phyloP scores from a whole-genome alignment of 2,797 vertebrate genomes.

The Sylvia borin region DNA sequence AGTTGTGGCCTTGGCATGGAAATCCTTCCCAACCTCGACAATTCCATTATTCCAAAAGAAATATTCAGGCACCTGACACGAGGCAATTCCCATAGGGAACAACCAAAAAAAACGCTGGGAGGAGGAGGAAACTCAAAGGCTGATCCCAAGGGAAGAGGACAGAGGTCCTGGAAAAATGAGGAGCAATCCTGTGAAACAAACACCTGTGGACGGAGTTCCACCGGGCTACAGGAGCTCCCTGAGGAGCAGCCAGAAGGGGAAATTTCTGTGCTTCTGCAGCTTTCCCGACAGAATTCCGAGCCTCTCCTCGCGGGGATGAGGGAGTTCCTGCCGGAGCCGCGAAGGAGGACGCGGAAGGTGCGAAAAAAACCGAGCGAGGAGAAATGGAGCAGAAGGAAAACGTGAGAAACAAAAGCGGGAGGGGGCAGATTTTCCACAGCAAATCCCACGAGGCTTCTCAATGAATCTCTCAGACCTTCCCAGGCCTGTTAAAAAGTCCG shows the following conservation, averaged over 20 bases:
- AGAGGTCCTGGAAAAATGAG: not conserved
- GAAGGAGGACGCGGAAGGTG: not conserved
- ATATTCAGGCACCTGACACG: rapidly evolving
- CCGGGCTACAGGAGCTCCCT: not conserved
- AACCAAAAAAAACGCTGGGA: rapidly evolving
- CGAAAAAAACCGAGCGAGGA: not conserved
- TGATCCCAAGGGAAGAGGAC: not conserved
- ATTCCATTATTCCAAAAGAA: rapidly evolving
- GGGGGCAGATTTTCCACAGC: not conserved
- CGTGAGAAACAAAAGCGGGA: not conserved
- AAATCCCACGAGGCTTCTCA: not conserved
- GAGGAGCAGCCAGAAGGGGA: not conserved
- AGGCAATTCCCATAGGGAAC: not conserved
- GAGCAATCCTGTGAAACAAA: not conserved
- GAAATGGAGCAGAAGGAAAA: not conserved
- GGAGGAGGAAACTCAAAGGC: not conserved
- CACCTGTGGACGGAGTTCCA: not conserved
- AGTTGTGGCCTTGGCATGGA: not conserved
- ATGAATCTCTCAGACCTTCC: not conserved
- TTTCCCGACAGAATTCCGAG: not conserved
- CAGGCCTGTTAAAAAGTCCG: rapidly evolving
- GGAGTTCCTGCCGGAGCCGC: not conserved
- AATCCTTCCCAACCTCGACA: not conserved
- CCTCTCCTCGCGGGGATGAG: not conserved
- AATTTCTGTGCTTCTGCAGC: not conserved